Percentiles rank a stretch among this genome's conserved stretches.
Evolutionary conservation across 2,113 vertebrate genomes (phyloP).

Genomic region (Sorex araneus): DNA sequence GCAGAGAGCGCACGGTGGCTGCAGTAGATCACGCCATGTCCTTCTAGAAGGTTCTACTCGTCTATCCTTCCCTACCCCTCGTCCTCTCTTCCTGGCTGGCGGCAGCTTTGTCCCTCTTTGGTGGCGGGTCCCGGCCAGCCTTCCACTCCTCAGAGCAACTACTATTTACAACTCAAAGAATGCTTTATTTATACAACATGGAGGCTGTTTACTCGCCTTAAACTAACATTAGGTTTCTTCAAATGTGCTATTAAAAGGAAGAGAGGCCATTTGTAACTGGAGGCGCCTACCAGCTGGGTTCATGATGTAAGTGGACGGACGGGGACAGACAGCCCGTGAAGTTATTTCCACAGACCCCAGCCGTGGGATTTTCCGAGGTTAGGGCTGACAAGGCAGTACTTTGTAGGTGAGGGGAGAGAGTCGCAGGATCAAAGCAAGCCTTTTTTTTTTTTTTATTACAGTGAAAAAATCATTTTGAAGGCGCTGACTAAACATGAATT

Average conservation of each 20-base stretch:
- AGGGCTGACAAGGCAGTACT: conserved; percentile 31
- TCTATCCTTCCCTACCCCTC: too few species aligned
- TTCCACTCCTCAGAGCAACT: conserved; percentile 63
- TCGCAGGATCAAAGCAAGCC: not conserved
- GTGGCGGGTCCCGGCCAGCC: conserved; percentile 1
- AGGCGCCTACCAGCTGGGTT: conserved; percentile 75
- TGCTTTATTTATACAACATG: conserved; percentile 69
- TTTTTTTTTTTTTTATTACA: not conserved
- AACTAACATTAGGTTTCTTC: conserved; percentile 76
- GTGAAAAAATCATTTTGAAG: conserved; percentile 25
- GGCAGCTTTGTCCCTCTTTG: not conserved
- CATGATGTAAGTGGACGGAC: conserved; percentile 76
- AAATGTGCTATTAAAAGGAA: conserved; percentile 69
- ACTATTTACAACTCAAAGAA: conserved; percentile 74
- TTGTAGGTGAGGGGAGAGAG: conserved; percentile 34
- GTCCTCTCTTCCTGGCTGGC: not conserved
- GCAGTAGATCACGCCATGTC: too few species aligned
- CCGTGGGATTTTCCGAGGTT: conserved; percentile 67
- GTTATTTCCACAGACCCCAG: conserved; percentile 59
- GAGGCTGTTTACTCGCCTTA: conserved; percentile 67
- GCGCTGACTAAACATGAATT: conserved; percentile 21
- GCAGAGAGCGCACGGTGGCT: too few species aligned
- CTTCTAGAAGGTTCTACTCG: too few species aligned
- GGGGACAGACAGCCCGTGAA: conserved; percentile 43
- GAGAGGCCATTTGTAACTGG: conserved; percentile 72